Conservation (phyloP, 2,888 invertebrate species). For the Timema cristinae region DNA sequence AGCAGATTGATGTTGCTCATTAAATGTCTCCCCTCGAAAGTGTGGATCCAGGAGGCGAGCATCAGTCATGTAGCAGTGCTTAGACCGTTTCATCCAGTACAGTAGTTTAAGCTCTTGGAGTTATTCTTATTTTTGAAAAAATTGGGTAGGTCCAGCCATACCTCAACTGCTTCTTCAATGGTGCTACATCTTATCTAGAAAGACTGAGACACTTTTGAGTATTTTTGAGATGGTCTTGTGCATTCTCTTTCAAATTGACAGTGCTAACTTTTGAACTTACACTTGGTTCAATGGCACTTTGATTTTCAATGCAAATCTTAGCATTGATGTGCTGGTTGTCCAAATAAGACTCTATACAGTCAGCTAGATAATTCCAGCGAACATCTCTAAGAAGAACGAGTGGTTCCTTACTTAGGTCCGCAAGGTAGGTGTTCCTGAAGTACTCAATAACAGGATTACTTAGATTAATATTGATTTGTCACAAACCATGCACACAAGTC, state of each 20-base stretch:
- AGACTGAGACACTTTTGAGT: background rate
- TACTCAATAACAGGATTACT: too few species aligned
- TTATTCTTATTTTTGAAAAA: background rate
- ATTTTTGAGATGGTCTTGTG: slow-evolving; percentile 5
- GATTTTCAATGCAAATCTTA: slow-evolving; percentile 16
- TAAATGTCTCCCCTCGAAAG: slow-evolving; percentile 11
- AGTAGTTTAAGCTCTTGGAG: background rate
- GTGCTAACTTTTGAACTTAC: slow-evolving; percentile 7
- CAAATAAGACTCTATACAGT: slow-evolving; percentile 6
- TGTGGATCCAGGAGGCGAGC: too few species aligned
- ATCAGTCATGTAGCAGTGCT: background rate
- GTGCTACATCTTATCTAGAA: background rate
- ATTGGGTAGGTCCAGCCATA: background rate
- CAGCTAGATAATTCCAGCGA: background rate
- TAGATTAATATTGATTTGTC: too few species aligned
- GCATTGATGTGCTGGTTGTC: slow-evolving; percentile 15
- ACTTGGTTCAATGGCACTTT: slow-evolving; percentile 5
- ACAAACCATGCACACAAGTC: too few species aligned
- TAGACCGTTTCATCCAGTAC: background rate
- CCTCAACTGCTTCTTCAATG: background rate
- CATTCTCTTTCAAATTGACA: slow-evolving; percentile 15
- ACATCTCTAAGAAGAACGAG: slow-evolving; percentile 6
- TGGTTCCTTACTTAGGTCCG: slow-evolving; percentile 12
- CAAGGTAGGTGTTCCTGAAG: slow-evolving; percentile 16
- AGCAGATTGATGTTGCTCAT: slow-evolving; percentile 4